Base-by-base conservation (phyloP, 2,888 invertebrate species). In the Anthoptus insignis region DNA sequence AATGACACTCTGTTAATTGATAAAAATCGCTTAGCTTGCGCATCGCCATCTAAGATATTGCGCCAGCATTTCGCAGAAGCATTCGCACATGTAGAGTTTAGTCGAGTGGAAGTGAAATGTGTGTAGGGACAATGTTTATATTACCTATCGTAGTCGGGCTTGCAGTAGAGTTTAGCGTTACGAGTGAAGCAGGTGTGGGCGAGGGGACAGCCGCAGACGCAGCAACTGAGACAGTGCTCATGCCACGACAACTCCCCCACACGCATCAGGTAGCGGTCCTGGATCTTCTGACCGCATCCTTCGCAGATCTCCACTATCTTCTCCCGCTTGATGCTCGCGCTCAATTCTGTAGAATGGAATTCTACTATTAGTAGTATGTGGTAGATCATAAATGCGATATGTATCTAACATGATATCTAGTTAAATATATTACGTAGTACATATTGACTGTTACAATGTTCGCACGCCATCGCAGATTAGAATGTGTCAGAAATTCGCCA, bases 161-260 rank as follows among this genome's bases (percentile, higher is more conserved):
- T 98, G 94, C 99, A 99, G 94, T 98, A 99, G 58, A 99, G 95
- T 87, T 98, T 98, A 76, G 98, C 96, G 82, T 99, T 98, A 74
- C 98, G 95, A 61, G 97, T 97, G 94, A 98, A 99, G 93, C 99
- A 99, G 74, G 98, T 98, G 88, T 98, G 97, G 63, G 97, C 96
- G 64, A 99, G 96, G 19, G 97, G 97, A 64, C 96, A 95, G 70
- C 98, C 97, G 87, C 99, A 99, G 70, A 98, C 98, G 82, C 97
- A 97, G 93, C 99, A 99, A 79, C 97, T 96, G 70, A 99, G 95
- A 91, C 99, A 99, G 83, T 97, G 97, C 83, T 99, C 99, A 93
- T 99, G 99, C 97, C 99, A 99, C 81, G 97, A 98, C 65, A 98
- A 95, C 80, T 99, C 99, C 56, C 97, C 97, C 52, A 99, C 98